These are phyloP conservation scores for Diloba caeruleocephala DNA, from an alignment of 2,888 invertebrate species.

Conservation along the genomic window DNA sequence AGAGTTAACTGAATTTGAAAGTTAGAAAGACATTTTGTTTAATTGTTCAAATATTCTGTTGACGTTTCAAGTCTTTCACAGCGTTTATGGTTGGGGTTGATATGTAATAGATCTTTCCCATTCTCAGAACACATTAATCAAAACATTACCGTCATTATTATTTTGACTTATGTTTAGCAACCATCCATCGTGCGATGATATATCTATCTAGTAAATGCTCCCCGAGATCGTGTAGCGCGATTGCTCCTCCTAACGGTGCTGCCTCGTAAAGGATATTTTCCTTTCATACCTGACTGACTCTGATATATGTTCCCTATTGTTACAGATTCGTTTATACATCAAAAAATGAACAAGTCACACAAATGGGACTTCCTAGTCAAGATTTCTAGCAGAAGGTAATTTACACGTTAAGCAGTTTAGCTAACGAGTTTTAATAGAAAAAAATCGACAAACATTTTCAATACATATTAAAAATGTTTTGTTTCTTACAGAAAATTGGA, in stretches of 20 bases:
- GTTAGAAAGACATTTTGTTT: slow-evolving; percentile 3
- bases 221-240: slow-evolving; percentile 29
- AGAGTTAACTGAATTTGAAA: slow-evolving; percentile 5
- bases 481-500: slow-evolving; percentile 79
- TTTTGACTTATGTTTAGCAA: slow-evolving; percentile 12
- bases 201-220: slow-evolving; percentile 28
- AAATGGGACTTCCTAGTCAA: slow-evolving; percentile 73
- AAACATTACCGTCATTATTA: slow-evolving; percentile 4
- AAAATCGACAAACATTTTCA: slow-evolving; percentile 43
- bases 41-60: slow-evolving; percentile 3
- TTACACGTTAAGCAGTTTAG: slow-evolving; percentile 41
- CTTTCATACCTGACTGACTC: slow-evolving; percentile 52
- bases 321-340: slow-evolving; percentile 70
- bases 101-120: background rate
- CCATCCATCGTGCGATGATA: slow-evolving; percentile 12
- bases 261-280: slow-evolving; percentile 46
- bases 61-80: background rate
- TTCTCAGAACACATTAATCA: slow-evolving; percentile 3
- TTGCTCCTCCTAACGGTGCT: slow-evolving; percentile 12
- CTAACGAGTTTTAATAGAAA: slow-evolving; percentile 1
- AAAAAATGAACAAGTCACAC: slow-evolving; percentile 75
- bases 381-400: slow-evolving; percentile 71
- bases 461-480: slow-evolving; percentile 55
- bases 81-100: background rate
- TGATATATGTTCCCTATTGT: slow-evolving; percentile 68